Base-by-base conservation (phyloP, 92 coral and sea anemone species). In the Bergia sp. region DNA sequence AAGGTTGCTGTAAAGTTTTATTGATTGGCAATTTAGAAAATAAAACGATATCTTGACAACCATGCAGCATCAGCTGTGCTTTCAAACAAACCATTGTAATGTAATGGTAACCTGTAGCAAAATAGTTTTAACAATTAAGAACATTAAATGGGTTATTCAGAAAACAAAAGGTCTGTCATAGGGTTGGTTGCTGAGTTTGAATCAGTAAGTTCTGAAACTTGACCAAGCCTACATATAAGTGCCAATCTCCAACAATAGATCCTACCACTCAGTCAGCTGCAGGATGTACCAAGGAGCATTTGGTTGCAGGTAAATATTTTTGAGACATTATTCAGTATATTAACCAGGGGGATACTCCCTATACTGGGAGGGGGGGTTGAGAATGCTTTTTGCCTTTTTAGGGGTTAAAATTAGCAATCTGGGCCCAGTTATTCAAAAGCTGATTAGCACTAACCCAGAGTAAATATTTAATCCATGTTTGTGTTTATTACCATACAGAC, bases 231-330 rank as follows among this genome's bases (percentile, higher is more conserved):
- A 95, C 76, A 86, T 95, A 95, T 87, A 61, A 86, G 88, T 95
- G 96, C 88, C 88, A 91, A 37, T 88, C 91, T 66, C 96, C 96
- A 29, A 86, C 92, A 41, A 92, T 96, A 23, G 98, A 95, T 82
- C 89, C 98, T 13, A 57, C 82, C 11, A 91, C 99, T 18, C 99
- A 96, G 87, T 94, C 99, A n/a, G 96, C 95, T 42, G 89, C 66
- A 71, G 98, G 95, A 12, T 96, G 99, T 88, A 86, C 91, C 13
- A 85, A 92, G 84, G 92, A 92, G 6, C 96, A 96, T 90, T 83
- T 96, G 39, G 92, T 93, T 1, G 80, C 88, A 91, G 95, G 98
- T 95, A 88, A 12, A 40, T 12, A 57, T 1, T 73, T n/a, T 16
- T 1, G 0, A 15, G 40, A 50, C 36, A 39, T 4, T 47, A 41